A percentile compares a stretch with the other conserved stretches of the same genome.
These are phyloP conservation scores for Protula sp. DNA, from an alignment of 2,888 invertebrate species.

Conservation along the genomic window DNA sequence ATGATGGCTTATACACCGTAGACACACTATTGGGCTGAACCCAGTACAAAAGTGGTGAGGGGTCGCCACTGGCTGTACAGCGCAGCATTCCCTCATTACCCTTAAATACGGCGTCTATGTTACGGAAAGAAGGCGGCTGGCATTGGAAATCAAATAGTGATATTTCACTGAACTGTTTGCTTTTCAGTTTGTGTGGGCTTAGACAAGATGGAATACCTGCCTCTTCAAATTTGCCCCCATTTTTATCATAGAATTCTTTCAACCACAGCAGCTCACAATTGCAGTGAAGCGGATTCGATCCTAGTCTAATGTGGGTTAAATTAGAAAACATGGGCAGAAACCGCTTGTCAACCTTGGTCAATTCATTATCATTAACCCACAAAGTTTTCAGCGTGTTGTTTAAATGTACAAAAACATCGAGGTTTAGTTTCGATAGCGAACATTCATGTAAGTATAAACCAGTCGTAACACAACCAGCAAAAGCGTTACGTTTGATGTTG, in stretches of 20 bases:
- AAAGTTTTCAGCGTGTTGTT: conserved; percentile 43
- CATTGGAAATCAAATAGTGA: conserved; percentile 35
- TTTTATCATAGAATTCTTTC: conserved; percentile 35
- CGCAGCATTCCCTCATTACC: conserved; percentile 37
- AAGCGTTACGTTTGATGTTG: conserved; percentile 36
- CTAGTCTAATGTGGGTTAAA: conserved; percentile 43
- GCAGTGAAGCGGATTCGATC: conserved; percentile 49
- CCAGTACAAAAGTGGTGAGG: conserved; percentile 49
- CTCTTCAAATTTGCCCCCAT: conserved; percentile 30
- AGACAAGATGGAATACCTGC: conserved; percentile 38
- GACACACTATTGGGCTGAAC: conserved; percentile 40
- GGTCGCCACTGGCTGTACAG: conserved; percentile 48
- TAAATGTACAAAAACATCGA: conserved; percentile 40
- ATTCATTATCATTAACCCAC: conserved; percentile 48
- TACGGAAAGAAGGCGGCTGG: conserved; percentile 42
- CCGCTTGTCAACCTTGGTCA: conserved; percentile 35
- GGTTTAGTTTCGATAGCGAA: conserved; percentile 34
- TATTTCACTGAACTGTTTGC: conserved; percentile 36
- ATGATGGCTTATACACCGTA: not conserved
- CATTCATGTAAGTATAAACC: conserved; percentile 50
- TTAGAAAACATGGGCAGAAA: conserved; percentile 39
- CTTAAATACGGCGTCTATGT: conserved; percentile 45
- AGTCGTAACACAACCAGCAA: conserved; percentile 39
- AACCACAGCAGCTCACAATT: conserved; percentile 50
- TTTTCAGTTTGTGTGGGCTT: conserved; percentile 35